These are phyloP conservation scores for Ametastegia equiseti DNA, from an alignment of 2,888 invertebrate species.

Conservation along the genomic window DNA sequence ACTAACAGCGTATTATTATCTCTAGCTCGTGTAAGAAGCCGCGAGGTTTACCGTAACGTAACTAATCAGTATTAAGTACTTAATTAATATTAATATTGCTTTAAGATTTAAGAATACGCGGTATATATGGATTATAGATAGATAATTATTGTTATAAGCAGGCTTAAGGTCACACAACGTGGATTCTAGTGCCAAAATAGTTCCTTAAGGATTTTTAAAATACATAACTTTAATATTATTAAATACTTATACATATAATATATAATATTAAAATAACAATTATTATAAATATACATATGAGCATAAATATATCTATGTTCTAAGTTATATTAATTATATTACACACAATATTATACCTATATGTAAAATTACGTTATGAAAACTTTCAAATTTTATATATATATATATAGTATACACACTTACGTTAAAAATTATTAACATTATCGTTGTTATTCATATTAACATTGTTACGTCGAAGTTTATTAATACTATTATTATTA, in stretches of 20 bases:
- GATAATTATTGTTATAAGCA: slow-evolving; percentile 16
- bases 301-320: slow-evolving; percentile 55
- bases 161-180: slow-evolving; percentile 55
- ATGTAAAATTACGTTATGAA: slow-evolving; percentile 62
- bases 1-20: slow-evolving; percentile 23
- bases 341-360: slow-evolving; percentile 53
- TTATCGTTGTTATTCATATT: slow-evolving; percentile 31
- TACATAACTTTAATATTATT: neutral
- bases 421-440: slow-evolving; percentile 66
- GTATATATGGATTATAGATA: neutral
- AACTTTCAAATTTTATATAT: slow-evolving; percentile 72
- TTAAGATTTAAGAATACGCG: neutral
- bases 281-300: neutral
- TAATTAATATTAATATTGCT: neutral
- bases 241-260: neutral
- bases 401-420: no score
- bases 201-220: slow-evolving; percentile 63
- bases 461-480: neutral
- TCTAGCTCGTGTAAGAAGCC: neutral
- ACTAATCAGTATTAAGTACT: slow-evolving; percentile 35
- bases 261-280: slow-evolving; percentile 38
- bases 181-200: slow-evolving; percentile 72
- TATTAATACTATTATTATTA: neutral
- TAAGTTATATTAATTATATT: no score
- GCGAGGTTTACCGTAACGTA: neutral